Evolutionary conservation across 2,797 vertebrate genomes (phyloP).

Genomic region (Urophycis tenuis): DNA sequence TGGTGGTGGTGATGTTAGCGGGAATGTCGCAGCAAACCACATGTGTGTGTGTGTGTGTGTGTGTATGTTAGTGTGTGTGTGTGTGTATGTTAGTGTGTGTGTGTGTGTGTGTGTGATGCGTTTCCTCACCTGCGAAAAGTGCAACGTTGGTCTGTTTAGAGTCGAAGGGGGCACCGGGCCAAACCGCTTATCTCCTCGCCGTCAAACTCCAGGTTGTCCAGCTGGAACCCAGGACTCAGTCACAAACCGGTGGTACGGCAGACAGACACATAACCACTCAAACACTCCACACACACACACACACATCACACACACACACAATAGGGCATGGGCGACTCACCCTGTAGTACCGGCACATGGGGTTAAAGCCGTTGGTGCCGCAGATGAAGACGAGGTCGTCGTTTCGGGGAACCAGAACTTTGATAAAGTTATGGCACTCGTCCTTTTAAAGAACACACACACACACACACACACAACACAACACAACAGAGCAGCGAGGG

Average conservation of each 20-base stretch:
- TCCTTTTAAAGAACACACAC: conserved; percentile 69
- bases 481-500: not conserved
- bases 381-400: conserved; percentile 98
- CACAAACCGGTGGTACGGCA: not conserved
- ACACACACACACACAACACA: not conserved
- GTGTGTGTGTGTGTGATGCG: conserved; percentile 9
- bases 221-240: conserved; percentile 57
- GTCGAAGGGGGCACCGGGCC: conserved; percentile 98
- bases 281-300: not conserved
- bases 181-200: conserved; percentile 98
- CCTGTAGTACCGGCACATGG: conserved; percentile 97
- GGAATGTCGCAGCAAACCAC: conserved; percentile 24
- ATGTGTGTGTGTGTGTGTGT: conserved; percentile 16
- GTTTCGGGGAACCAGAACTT: conserved; percentile 96
- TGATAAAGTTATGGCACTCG: conserved; percentile 99
- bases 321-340: conserved; percentile 66
- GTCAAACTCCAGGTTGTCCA: conserved; percentile 97
- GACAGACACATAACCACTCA: not conserved
- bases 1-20: conserved; percentile 51
- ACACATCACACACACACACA: not conserved
- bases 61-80: conserved; percentile 17
- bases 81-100: conserved; percentile 26
- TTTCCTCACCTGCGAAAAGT: conserved; percentile 89
- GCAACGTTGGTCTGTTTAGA: conserved; percentile 99
- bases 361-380: conserved; percentile 97